Evolutionary conservation across 1,140 invertebrate genomes (phyloP), one percentile per base, ranked within the genome.

Genomic region (Anoplophora glabripennis): DNA sequence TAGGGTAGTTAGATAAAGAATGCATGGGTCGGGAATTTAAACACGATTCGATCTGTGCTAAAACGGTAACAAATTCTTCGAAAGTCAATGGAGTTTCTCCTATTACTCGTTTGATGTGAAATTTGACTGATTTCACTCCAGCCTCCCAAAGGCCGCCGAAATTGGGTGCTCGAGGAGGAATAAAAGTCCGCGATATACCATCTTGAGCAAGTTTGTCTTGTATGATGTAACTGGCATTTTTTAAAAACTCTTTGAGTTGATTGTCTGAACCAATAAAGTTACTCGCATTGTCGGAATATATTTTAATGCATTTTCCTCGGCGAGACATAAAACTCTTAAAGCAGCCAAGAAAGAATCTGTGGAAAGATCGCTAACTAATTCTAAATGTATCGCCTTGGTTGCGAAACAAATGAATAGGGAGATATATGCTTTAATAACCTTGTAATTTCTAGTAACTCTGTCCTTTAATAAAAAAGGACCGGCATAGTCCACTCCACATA

Each of bases 61-160:
- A 48, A 18, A 69, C 35, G 5, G 68, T 65, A 9, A 14, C 12
- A 59, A 69, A 49, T 47, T 75, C 64, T 53, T 70, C 65, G 34
- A 68, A 67, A 4, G 68, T 74, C 7, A 76, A 64, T 11, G 53
- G 59, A 40, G 61, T 59, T 4, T 66, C 42, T 15, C 36, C 15
- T 15, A 28, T 53, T 21, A 66, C 57, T 8, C 68, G 57, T 17
- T 59, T 42, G 3, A 76, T 52, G 52, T 75, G 73, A 35, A 59
- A 54, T 68, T 71, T 56, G 53, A 57, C 12, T 36, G 52, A 36
- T 52, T 70, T 68, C 5, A 77, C 66, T 0, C 42, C 56, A 14
- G 67, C 49, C 57, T 77, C 71, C 71, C 71, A 76, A 1, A 69
- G 40, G 14, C 72, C 74, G 14, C 73, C 72, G 18, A 68, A 64